These are phyloP conservation scores for Tetrao urogallus DNA, from an alignment of 2,113 vertebrate genomes.

Conservation along the genomic window DNA sequence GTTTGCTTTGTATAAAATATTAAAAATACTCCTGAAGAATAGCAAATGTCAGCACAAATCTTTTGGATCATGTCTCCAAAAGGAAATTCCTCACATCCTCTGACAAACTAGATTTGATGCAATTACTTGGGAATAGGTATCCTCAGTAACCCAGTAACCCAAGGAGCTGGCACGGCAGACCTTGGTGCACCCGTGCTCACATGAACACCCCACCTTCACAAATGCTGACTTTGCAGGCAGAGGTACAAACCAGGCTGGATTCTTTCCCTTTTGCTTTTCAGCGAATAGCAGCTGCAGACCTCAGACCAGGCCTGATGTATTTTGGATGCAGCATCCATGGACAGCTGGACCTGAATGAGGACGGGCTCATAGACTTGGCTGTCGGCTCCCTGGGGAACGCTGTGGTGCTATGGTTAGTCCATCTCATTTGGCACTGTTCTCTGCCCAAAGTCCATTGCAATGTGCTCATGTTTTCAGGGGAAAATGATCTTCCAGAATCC, in stretches of 20 bases:
- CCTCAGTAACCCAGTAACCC: rapidly evolving
- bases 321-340: conserved; percentile 96
- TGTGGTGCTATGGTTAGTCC: conserved; percentile 90
- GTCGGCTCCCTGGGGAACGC: conserved; percentile 92
- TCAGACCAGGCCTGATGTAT: conserved; percentile 86
- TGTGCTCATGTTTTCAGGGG: rapidly evolving
- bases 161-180: rapidly evolving
- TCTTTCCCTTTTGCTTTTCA: conserved; percentile 54
- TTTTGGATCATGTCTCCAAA: neutral
- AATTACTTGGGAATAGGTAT: neutral
- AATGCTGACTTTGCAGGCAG: neutral
- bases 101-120: rapidly evolving
- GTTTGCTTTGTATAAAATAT: neutral
- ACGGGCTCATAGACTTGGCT: conserved; percentile 90
- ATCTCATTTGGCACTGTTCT: neutral
- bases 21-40: rapidly evolving
- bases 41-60: neutral
- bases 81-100: neutral
- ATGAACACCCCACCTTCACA: neutral
- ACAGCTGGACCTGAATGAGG: conserved; percentile 91
- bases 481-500: neutral
- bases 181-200: neutral
- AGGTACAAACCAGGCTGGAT: neutral
- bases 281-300: conserved; percentile 86
- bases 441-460: neutral